Evolutionary conservation across 1,140 invertebrate genomes (phyloP).

Genomic region (Metopolophium dirhodum): DNA sequence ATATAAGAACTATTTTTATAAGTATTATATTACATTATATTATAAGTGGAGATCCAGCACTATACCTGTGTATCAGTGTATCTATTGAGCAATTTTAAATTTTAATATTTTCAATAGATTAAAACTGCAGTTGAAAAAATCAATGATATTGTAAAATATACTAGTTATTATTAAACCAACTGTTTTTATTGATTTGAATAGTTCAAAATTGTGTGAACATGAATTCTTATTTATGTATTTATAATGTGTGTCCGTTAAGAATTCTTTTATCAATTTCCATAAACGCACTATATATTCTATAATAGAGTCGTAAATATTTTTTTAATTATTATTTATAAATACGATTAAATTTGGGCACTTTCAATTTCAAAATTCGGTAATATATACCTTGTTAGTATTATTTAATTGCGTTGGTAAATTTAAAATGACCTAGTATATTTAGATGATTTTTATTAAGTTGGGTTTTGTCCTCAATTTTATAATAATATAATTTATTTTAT

Average conservation of each 20-base stretch:
- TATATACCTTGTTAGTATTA: neutral
- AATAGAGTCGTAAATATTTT: neutral
- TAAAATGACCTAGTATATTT: neutral
- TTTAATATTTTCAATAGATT: too few species aligned
- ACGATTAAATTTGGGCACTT: neutral
- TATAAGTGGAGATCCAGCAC: neutral
- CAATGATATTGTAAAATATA: too few species aligned
- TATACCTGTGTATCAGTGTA: too few species aligned
- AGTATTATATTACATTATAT: neutral
- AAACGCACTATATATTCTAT: neutral
- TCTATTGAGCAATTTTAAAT: too few species aligned
- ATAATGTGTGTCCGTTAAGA: neutral
- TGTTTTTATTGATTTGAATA: neutral
- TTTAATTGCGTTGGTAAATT: neutral
- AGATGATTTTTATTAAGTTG: neutral
- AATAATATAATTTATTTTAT: constrained; percentile 15
- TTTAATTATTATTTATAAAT: neutral
- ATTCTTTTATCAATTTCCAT: neutral
- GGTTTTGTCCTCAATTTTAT: constrained; percentile 10
- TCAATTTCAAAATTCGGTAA: neutral
- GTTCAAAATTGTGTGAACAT: neutral
- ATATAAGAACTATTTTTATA: neutral
- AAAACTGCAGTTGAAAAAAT: too few species aligned
- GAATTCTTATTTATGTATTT: neutral
- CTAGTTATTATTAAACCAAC: too few species aligned